Evolutionary conservation across 2,113 vertebrate genomes (phyloP), one percentile per base, ranked within the genome.

Genomic region (Catharus minimus): DNA sequence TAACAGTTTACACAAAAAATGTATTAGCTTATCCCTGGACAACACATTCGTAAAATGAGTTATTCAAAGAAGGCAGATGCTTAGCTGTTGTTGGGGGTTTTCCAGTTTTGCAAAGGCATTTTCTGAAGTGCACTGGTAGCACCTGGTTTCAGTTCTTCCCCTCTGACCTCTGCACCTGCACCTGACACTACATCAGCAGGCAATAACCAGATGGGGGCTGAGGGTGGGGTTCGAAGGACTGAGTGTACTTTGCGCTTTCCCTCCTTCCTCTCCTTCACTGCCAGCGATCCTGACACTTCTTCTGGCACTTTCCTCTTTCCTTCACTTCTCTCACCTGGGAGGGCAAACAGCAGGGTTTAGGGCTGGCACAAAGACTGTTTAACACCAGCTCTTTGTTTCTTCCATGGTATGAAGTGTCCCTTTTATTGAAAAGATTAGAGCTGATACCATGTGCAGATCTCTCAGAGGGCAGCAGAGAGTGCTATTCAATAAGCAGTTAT

Each of bases 401-500:
- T 39, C 26, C 23, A 4, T 3, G 10, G 7, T 26, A 6, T 10
- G 20, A 58, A 74, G 11, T 18, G 27, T 26, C 3, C 0, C 0
- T 12, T 44, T 86, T 12, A 61, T 15, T 13, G 16, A 30, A 49
- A 47, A 67, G 13, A 36, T 52, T 46, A 7, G 23, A 55, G 23
- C 41, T 16, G 18, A 19, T n/a, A 23, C 13, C 17, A 32, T 27
- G 10, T 93, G 92, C 66, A 91, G 61, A 83, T 33, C 73, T 83
- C 66, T 53, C 61, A 78, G 61, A 62, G 68, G 65, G 44, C 95
- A 96, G 94, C 88, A 95, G 95, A 95, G 90, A 81, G 94, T 90
- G 90, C 95, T 95, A 33, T 91, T 93, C 86, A 49, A 92, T 71
- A 88, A 90, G 79, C 44, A 78, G 72, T 64, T 74, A 23, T 9